phyloP scores from a whole-genome alignment of 2,888 invertebrate genomes.

The Aphodius granarius region DNA sequence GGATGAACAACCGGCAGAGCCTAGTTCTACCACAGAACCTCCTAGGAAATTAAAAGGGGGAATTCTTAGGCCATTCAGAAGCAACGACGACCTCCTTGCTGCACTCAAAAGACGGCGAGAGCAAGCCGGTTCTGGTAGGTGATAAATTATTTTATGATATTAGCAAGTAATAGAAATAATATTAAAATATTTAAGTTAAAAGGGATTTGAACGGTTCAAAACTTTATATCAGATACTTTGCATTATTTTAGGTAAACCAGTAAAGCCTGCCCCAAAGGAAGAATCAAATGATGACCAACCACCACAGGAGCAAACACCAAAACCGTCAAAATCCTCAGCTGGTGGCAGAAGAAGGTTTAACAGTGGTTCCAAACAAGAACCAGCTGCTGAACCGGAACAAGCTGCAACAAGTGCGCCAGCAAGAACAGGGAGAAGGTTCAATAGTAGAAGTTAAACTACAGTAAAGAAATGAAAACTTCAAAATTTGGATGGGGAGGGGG shows the following conservation, averaged over 20 bases:
- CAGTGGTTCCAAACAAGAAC: constrained; percentile 34
- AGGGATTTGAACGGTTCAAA: not conserved
- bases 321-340: constrained; percentile 26
- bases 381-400: constrained; percentile 31
- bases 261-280: constrained; percentile 33
- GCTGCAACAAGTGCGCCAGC: constrained; percentile 40
- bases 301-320: constrained; percentile 36
- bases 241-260: constrained; percentile 40
- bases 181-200: not conserved
- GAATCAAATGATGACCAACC: constrained; percentile 34
- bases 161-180: no score
- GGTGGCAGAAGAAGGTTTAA: constrained; percentile 40
- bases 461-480: not conserved
- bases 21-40: constrained; percentile 70
- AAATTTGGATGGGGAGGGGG: not conserved
- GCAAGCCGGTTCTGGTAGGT: constrained; percentile 65
- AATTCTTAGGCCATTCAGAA: constrained; percentile 74
- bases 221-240: not conserved
- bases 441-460: constrained; percentile 42
- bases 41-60: constrained; percentile 68
- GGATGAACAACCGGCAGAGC: constrained; percentile 58
- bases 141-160: no score
- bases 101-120: constrained; percentile 73
- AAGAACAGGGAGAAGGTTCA: constrained; percentile 49
- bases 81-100: constrained; percentile 75